Conservation (phyloP, 2,797 vertebrate species). For the Salarias fasciatus region DNA sequence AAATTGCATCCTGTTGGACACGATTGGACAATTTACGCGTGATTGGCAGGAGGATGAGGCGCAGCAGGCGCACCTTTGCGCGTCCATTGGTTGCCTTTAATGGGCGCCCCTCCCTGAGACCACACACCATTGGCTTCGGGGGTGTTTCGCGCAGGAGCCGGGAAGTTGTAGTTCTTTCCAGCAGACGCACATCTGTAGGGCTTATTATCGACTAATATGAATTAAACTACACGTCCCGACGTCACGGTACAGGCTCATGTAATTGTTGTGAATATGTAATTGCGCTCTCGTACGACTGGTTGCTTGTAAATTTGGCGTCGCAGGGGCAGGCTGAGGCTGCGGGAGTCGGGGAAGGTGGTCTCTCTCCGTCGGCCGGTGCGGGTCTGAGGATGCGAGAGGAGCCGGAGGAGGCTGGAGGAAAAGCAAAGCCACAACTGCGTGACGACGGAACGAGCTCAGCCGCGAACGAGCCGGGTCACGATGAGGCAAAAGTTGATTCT, state of each 20-base stretch:
- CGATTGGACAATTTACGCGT: conserved; percentile 83
- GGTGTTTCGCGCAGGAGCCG: conserved; percentile 50
- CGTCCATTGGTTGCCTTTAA: conserved; percentile 81
- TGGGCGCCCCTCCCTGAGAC: conserved; percentile 70
- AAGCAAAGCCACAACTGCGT: conserved; percentile 54
- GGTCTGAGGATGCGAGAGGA: conserved; percentile 51
- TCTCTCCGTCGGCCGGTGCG: conserved; percentile 29
- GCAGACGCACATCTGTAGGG: conserved; percentile 53
- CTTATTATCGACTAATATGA: conserved; percentile 55
- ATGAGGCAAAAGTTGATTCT: conserved; percentile 46
- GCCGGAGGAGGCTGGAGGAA: conserved; percentile 48
- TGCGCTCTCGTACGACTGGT: conserved; percentile 88
- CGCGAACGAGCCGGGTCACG: conserved; percentile 41
- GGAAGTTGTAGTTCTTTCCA: conserved; percentile 85
- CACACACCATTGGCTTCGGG: conserved; percentile 62
- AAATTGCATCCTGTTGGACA: conserved; percentile 24
- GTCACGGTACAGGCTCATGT: conserved; percentile 51
- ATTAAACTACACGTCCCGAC: conserved; percentile 87
- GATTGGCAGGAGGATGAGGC: conserved; percentile 81
- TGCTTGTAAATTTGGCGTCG: conserved; percentile 89
- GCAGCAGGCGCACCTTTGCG: conserved; percentile 59
- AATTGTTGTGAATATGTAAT: conserved; percentile 90
- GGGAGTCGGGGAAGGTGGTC: conserved; percentile 36
- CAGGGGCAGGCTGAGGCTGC: conserved; percentile 77
- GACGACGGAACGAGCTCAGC: conserved; percentile 44